A percentile compares a stretch with the other conserved stretches of the same genome.
Evolutionary conservation across 2,888 invertebrate genomes (phyloP).

Genomic region (Napeogenes sylphis): DNA sequence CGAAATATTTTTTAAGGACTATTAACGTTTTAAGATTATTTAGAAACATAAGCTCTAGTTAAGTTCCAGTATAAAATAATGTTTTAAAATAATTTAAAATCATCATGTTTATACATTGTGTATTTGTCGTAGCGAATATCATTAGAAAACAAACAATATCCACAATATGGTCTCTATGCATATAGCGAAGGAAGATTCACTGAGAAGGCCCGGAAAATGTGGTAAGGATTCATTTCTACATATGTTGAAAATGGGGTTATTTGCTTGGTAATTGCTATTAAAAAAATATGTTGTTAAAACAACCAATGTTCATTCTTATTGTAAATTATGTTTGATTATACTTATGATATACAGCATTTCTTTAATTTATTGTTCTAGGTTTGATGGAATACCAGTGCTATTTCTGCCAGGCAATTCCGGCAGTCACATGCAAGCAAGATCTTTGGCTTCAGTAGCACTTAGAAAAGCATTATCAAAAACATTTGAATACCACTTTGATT

Average conservation of each 20-base stretch:
- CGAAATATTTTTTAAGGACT: too few species aligned
- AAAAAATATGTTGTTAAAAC: neutral
- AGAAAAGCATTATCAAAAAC: slow-evolving; percentile 86
- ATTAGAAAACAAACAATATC: slow-evolving; percentile 79
- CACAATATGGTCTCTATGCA: slow-evolving; percentile 90
- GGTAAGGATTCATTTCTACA: slow-evolving; percentile 46
- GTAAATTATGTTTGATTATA: too few species aligned
- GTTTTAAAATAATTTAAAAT: slow-evolving; percentile 7
- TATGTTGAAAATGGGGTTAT: slow-evolving; percentile 1
- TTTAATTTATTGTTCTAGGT: slow-evolving; percentile 54
- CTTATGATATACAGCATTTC: neutral
- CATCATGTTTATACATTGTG: slow-evolving; percentile 6
- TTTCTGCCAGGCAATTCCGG: slow-evolving; percentile 98
- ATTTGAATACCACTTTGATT: slow-evolving; percentile 90
- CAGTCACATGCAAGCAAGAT: slow-evolving; percentile 94
- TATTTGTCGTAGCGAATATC: slow-evolving; percentile 79
- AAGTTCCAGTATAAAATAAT: slow-evolving; percentile 46
- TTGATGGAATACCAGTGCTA: slow-evolving; percentile 93
- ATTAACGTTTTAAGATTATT: too few species aligned
- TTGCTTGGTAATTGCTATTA: neutral
- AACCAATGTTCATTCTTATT: too few species aligned
- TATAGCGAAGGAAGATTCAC: slow-evolving; percentile 92
- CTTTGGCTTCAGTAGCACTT: slow-evolving; percentile 93
- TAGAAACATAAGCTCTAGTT: too few species aligned
- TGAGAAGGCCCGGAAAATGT: slow-evolving; percentile 82